Evolutionary conservation across 1,140 invertebrate genomes (phyloP), one percentile per base, ranked within the genome.

Genomic region (Microplitis demolitor): DNA sequence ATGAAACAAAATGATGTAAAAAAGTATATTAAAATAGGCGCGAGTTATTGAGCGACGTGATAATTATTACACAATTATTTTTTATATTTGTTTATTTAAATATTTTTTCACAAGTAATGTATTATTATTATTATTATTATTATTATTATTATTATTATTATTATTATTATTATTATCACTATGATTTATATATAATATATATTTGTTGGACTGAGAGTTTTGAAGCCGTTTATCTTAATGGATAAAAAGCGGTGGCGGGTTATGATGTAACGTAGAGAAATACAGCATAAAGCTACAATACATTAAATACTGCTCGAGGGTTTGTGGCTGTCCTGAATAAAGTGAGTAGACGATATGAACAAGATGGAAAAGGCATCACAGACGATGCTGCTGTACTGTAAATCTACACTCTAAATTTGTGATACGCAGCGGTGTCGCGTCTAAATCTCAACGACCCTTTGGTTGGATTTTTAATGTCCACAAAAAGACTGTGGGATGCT

Each of bases 251-350:
- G 39, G 39, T 45, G 39, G 39, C 6, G 39, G 39, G 39, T 45
- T 45, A 45, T 45, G 8, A 45, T 24, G n/a, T 24, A 14, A 56
- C n/a, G 24, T 56, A 56, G 35, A 35, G 37, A 45, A 37, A 69
- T 78, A 69, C 73, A 71, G 72, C 74, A 80, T 75, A 79, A 77
- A 80, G 74, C 78, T 73, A 76, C 77, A 78, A 80, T 75, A 78
- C 71, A 80, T 79, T 80, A 80, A 80, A 80, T 78, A 78, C 78
- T 24, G 24, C 24, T 80, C 67, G 76, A 80, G 69, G 72, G 68
- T 66, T 39, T 11, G 31, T 33, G n/a, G n/a, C 68, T 63, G 53
- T 56, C n/a, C 53, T n/a, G 53, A 24, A 45, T 45, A 16, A 24
- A 56, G 53, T 56, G 53, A 56, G 53, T 16, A 56, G 53, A 24